Evolutionary conservation across 1,140 invertebrate species (phyloP), one percentile per base, ranked within the genome.

Genomic region (Drosophila busckii): DNA sequence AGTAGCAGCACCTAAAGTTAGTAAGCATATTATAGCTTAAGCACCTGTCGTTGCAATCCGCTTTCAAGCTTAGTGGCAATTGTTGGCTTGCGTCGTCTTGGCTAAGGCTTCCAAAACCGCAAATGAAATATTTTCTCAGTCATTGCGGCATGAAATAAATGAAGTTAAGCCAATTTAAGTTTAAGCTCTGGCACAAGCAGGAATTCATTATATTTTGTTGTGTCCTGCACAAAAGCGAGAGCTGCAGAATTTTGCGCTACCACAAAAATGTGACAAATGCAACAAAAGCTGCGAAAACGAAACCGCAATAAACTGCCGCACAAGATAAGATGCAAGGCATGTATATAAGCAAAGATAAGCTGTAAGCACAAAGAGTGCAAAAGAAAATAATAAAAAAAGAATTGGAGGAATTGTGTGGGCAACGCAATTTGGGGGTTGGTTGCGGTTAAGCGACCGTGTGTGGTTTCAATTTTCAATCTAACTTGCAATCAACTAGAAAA

Each of bases 81-180:
- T n/a, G n/a, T n/a, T 45, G 56, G 49, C 56, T 54, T 40, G 49
- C 49, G 40, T 60, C 49, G 9, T 59, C 25, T 48, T 44, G 42
- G 40, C 42, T 20, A 48, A 1, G 3, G 53, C 40, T 31, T 38
- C 32, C 49, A 60, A 73, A 80, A 61, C 59, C 59, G 31, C 59
- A 62, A 56, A 34, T 48, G 42, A 56, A 62, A 62, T 41, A 62
- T 62, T 62, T 54, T n/a, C n/a, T n/a, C 35, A 22, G 52, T 52
- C 20, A 63, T 63, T 68, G 59, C 68, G 73, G n/a, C 56, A 65
- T 73, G 58, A 68, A 78, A 76, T 66, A 73, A 78, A 78, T 80
- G 63, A 78, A 78, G 73, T 78, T 82, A 78, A 80, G 73, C 75
- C 75, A 80, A 80, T 75, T 76, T 80, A 55, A 82, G 68, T 75